These are phyloP conservation scores for Leptopilina syphax DNA, from an alignment of 2,888 invertebrate genomes.

Conservation along the genomic window DNA sequence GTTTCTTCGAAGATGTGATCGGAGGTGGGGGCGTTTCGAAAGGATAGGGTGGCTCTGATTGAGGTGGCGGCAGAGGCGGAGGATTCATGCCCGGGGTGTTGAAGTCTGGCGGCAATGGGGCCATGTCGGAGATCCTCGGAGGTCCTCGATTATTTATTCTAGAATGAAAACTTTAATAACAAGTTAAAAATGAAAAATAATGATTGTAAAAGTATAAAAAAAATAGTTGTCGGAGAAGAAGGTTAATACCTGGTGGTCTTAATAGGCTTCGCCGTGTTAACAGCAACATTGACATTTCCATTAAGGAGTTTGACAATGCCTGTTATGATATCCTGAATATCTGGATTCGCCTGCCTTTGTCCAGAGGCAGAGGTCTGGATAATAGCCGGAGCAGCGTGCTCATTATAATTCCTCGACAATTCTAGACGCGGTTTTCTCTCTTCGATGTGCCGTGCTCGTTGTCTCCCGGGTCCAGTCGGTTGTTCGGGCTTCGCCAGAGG, in stretches of 20 bases:
- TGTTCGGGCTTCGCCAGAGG: slow-evolving; percentile 84
- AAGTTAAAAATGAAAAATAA: too few species aligned
- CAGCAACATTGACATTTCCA: slow-evolving; percentile 91
- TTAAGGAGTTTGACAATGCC: slow-evolving; percentile 92
- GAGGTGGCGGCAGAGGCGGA: slow-evolving; percentile 77
- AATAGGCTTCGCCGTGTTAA: slow-evolving; percentile 85
- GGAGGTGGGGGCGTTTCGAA: slow-evolving; percentile 79
- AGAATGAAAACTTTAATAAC: slow-evolving; percentile 41
- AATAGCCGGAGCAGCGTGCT: slow-evolving; percentile 66
- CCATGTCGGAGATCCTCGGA: slow-evolving; percentile 88
- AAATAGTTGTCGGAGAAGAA: background rate
- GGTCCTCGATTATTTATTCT: slow-evolving; percentile 94
- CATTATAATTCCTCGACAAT: slow-evolving; percentile 72
- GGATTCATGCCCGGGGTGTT: slow-evolving; percentile 79
- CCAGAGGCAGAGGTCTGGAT: slow-evolving; percentile 62
- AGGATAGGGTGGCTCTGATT: slow-evolving; percentile 81
- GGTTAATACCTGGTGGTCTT: slow-evolving; percentile 70
- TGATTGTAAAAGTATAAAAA: too few species aligned
- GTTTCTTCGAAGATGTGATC: slow-evolving; percentile 80
- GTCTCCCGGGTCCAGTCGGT: slow-evolving; percentile 74
- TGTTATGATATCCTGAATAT: slow-evolving; percentile 93
- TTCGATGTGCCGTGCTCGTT: slow-evolving; percentile 61
- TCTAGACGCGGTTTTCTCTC: slow-evolving; percentile 70
- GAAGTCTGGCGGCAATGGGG: slow-evolving; percentile 84
- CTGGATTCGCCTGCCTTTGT: slow-evolving; percentile 82